These are phyloP conservation scores for Eolophus roseicapilla DNA, from an alignment of 2,113 vertebrate species.

Conservation along the genomic window DNA sequence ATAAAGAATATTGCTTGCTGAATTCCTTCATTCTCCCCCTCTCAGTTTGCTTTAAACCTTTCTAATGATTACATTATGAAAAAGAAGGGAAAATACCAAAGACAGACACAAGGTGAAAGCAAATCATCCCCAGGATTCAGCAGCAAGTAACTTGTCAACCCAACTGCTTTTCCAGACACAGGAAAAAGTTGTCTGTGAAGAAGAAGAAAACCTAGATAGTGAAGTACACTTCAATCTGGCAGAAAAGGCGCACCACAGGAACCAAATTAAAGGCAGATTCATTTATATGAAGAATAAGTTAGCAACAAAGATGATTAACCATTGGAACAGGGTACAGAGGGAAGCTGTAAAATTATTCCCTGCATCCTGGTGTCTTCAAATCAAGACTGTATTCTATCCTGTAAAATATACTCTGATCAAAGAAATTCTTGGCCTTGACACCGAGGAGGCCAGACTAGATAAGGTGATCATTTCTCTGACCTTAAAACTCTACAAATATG, in stretches of 20 bases:
- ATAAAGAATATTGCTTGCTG: not conserved
- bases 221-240: not conserved
- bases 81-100: not conserved
- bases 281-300: conserved; percentile 20
- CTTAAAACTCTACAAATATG: not conserved
- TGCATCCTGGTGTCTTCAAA: not conserved
- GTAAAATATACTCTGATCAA: not conserved
- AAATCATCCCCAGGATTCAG: not conserved
- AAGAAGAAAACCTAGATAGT: not conserved
- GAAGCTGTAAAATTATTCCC: not conserved
- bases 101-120: not conserved
- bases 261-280: not conserved
- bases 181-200: not conserved
- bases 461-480: not conserved
- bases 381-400: not conserved
- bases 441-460: not conserved
- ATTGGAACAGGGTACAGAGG: not conserved
- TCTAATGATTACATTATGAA: not conserved
- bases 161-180: not conserved
- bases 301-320: not conserved
- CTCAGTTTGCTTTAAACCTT: not conserved
- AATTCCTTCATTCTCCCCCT: not conserved
- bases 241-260: not conserved
- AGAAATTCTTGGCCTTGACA: not conserved
- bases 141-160: not conserved